phyloP scores from a whole-genome alignment of 2,113 vertebrate species.

The Notechis scutatus region DNA sequence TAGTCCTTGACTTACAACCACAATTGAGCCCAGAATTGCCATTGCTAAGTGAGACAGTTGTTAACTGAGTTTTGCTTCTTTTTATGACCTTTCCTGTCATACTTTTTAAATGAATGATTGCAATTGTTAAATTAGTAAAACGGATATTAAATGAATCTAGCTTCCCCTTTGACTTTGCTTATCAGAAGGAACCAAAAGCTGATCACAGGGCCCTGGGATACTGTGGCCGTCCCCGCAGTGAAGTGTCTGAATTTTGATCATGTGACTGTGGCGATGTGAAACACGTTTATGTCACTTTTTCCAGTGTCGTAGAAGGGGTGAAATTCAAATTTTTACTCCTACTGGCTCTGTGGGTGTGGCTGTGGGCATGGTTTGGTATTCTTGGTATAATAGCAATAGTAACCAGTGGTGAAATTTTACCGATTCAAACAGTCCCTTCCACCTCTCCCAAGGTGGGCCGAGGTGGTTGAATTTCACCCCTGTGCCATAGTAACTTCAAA shows the following conservation, averaged over 20 bases:
- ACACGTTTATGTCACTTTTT: not conserved
- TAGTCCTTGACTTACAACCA: not conserved
- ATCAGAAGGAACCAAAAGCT: not conserved
- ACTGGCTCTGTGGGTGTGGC: too few relatives aligned
- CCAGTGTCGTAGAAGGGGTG: too few relatives aligned
- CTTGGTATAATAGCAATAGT: too few relatives aligned
- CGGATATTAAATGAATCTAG: not conserved
- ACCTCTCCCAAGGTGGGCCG: too few relatives aligned
- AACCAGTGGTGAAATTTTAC: too few relatives aligned
- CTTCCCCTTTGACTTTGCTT: not conserved
- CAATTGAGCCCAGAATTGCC: not conserved
- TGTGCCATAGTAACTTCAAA: not conserved
- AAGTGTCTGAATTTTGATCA: not conserved
- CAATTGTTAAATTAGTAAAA: not conserved
- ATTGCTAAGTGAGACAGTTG: not conserved
- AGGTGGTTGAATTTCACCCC: too few relatives aligned
- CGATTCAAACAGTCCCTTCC: too few relatives aligned
- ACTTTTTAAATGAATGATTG: not conserved
- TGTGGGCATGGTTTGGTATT: too few relatives aligned
- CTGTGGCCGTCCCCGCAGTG: too few relatives aligned
- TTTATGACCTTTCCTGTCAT: not conserved
- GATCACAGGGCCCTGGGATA: not conserved
- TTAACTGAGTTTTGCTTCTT: not conserved
- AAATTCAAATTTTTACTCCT: too few relatives aligned
- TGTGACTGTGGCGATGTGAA: not conserved